A percentile compares a stretch with the other conserved stretches of the same genome.
These are phyloP conservation scores for Drosophila orosa DNA, from an alignment of 1,140 invertebrate genomes.

Conservation along the genomic window DNA sequence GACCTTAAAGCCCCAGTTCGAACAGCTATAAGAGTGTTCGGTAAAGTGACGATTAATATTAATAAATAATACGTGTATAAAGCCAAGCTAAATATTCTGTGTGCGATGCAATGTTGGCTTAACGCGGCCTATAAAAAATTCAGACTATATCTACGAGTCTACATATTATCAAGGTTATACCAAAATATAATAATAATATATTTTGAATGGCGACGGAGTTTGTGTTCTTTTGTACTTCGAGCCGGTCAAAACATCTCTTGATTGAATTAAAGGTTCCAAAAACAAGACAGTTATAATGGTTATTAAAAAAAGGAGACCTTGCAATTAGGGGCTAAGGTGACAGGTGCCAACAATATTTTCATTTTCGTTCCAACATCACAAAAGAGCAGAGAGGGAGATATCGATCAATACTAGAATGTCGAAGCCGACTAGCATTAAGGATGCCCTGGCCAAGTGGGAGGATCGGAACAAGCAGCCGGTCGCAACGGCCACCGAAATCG, in stretches of 20 bases:
- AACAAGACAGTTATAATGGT: not conserved
- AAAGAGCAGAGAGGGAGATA: not conserved
- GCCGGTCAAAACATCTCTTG: too few relatives aligned
- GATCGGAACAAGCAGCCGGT: conserved; percentile 89
- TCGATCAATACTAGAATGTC: conserved; percentile 39
- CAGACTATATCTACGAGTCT: too few relatives aligned
- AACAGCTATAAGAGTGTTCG: not conserved
- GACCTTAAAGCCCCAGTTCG: not conserved
- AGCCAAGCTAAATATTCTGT: not conserved
- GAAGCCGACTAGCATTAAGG: conserved; percentile 89
- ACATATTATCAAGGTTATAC: not conserved
- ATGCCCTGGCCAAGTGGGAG: conserved; percentile 92
- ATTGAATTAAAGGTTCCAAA: not conserved
- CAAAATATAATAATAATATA: too few relatives aligned
- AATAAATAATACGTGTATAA: not conserved
- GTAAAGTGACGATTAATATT: not conserved
- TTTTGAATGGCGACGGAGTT: too few relatives aligned
- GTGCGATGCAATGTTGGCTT: not conserved
- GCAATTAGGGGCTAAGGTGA: not conserved
- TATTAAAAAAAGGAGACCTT: not conserved
- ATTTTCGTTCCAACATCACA: not conserved
- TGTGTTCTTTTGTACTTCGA: not conserved
- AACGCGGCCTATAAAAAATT: not conserved
- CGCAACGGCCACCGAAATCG: conserved; percentile 90
- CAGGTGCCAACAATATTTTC: not conserved